Evolutionary conservation across 2,113 vertebrate species (phyloP), one percentile per base, ranked within the genome.

Genomic region (Chaetodon auriga): DNA sequence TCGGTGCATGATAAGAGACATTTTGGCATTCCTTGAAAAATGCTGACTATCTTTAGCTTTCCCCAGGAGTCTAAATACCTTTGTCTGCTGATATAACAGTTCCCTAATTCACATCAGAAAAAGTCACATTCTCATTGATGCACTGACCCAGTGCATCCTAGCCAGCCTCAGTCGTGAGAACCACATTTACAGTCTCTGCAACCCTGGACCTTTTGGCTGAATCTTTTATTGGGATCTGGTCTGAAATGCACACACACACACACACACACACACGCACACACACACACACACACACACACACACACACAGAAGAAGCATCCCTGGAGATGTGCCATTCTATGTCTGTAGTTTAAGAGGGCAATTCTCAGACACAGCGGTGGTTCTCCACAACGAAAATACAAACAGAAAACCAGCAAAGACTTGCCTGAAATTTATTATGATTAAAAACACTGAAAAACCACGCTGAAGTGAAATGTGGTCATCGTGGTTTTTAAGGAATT

Each of bases 191-290:
- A 79, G 71, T 75, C 83, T 78, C 66, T 76, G 81, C 82, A 89
- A 86, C 87, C 88, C 86, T 43, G 81, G 86, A 90, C 87, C 88
- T 91, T 87, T 85, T 92, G 90, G 86, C 87, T 87, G 73, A 78
- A 83, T 93, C 80, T 88, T 93, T 93, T 86, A 90, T 88, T 91
- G 80, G 87, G 57, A 80, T 83, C 78, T 89, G 82, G 75, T 90
- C 74, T 83, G 66, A 88, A 75, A 88, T 78, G 41, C 72, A 35
- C 46, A 68, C 64, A 68, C 41, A 15, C 38, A 53, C 70, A 45
- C 45, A 45, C 51, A 58, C 43, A 43, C 14, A 65, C 9, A 6
- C 0, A 45, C 23, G 15, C 19, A 6, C 18, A 3, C 49, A 16
- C 60, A 41, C 60, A 49, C 30, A 21, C 46, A 35, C 70, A 49